These are phyloP conservation scores for Eidolon helvum DNA, from an alignment of 2,113 vertebrate genomes.

Conservation along the genomic window DNA sequence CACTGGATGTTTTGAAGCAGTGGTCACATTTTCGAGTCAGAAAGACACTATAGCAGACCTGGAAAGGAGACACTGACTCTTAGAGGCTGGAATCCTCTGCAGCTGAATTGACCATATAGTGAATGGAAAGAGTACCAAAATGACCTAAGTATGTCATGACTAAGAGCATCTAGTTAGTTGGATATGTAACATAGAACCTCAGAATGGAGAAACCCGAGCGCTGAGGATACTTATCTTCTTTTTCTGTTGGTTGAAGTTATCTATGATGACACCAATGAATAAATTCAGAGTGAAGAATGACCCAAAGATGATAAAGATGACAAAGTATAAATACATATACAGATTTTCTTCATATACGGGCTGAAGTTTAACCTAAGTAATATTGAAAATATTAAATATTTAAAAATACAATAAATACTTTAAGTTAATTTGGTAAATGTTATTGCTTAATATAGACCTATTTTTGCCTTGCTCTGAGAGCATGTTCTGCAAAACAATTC, in stretches of 20 bases:
- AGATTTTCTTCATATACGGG: conserved; percentile 92
- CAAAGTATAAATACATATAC: conserved; percentile 95
- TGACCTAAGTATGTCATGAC: background rate
- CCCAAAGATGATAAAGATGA: conserved; percentile 98
- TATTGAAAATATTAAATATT: conserved; percentile 61
- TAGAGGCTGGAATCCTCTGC: background rate
- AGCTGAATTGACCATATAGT: background rate
- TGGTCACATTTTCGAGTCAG: background rate
- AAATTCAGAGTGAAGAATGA: conserved; percentile 99
- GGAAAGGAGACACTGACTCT: background rate
- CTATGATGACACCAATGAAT: conserved; percentile 99
- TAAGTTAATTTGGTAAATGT: background rate
- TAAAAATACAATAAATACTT: background rate
- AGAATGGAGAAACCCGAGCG: background rate
- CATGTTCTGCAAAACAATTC: background rate
- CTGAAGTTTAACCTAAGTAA: conserved; percentile 87
- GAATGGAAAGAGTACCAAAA: background rate
- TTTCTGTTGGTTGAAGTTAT: conserved; percentile 99
- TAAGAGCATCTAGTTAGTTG: background rate
- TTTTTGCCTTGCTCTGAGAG: background rate
- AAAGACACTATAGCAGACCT: background rate
- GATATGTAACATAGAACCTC: background rate
- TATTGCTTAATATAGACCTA: background rate
- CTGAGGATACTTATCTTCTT: conserved; percentile 97
- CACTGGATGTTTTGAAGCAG: background rate